Evolutionary conservation across 2,888 invertebrate genomes (phyloP).

Genomic region (Tricholauxania praeusta): DNA sequence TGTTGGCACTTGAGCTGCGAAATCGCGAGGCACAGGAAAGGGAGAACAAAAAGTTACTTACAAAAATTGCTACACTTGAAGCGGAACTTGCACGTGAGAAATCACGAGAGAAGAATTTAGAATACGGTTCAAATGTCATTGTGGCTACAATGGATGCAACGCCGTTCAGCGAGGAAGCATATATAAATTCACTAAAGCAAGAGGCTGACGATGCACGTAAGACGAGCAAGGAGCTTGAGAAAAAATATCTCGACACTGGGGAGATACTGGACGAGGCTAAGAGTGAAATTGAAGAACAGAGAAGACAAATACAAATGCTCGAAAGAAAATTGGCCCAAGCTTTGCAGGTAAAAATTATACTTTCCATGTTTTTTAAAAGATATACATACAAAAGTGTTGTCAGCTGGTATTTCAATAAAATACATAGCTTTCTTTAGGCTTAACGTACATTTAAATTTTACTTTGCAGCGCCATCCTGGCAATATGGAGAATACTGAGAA

Average conservation of each 20-base stretch:
- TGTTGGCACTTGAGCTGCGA: constrained; percentile 86
- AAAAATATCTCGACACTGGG: constrained; percentile 80
- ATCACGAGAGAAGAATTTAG: constrained; percentile 61
- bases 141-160: constrained; percentile 61
- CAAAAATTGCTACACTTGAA: constrained; percentile 84
- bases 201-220: constrained; percentile 83
- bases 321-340: constrained; percentile 82
- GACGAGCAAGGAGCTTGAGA: constrained; percentile 83
- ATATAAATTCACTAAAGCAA: constrained; percentile 77
- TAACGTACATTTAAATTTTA: neutral
- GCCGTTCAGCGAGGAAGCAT: constrained; percentile 72
- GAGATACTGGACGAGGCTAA: constrained; percentile 82
- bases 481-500: neutral
- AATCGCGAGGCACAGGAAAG: constrained; percentile 87
- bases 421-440: too few relatives aligned
- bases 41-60: constrained; percentile 86
- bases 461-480: constrained; percentile 1
- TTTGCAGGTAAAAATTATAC: constrained; percentile 69
- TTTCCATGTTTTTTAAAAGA: neutral
- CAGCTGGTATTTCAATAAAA: constrained; percentile 1
- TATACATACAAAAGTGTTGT: constrained; percentile 3
- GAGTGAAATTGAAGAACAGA: constrained; percentile 83
- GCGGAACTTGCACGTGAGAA: constrained; percentile 83
- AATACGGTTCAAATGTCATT: constrained; percentile 62
- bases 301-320: constrained; percentile 80